Base-by-base conservation (phyloP, 2,797 vertebrate genomes). In the Enteromius mattozi region DNA sequence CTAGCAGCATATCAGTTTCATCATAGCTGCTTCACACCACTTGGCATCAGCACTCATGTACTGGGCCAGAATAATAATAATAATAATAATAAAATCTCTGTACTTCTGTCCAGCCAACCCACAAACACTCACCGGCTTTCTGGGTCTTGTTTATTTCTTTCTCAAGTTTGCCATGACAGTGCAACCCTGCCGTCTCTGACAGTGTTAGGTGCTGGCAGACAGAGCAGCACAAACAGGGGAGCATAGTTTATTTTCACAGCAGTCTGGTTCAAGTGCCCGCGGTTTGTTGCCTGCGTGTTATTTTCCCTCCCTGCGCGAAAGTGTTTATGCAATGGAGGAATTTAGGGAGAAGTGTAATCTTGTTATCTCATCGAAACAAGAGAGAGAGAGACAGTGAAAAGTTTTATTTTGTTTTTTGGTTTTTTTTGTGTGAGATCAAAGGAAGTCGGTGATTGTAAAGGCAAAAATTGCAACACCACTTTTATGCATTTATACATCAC, bases 161-260 rank as follows among this genome's bases (percentile, higher is more conserved):
- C 77, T 87, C 74, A 80, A 82, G 30, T 30, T 75, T 49, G 71
- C 59, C 78, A 35, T 83, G 83, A 86, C 84, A 77, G 79, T 63
- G 66, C 83, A 78, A 77, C 49, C 76, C 61, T 82, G 86, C 79
- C 37, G 70, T 71, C 56, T 30, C 56, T 30, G 75, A 65, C n/a
- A 65, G 71, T 3, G 40, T 81, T 70, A 65, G 42, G 40, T 49
- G 35, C 75, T 87, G 83, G 72, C 83, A 72, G 40, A 59, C 21
- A 1, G 24, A 63, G 35, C 80, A 65, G 65, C 27, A 42, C 68
- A 83, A 84, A 87, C 82, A 82, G 49, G 56, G 21, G 51, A 86
- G 33, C 27, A 40, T 9, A 19, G 76, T 88, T 87, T 88, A 86
- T 87, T 88, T 88, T 86, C 85, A 78, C 85, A 83, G 72, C 77